Conservation (phyloP, 2,888 invertebrate genomes). For the Gortyna flavago region DNA sequence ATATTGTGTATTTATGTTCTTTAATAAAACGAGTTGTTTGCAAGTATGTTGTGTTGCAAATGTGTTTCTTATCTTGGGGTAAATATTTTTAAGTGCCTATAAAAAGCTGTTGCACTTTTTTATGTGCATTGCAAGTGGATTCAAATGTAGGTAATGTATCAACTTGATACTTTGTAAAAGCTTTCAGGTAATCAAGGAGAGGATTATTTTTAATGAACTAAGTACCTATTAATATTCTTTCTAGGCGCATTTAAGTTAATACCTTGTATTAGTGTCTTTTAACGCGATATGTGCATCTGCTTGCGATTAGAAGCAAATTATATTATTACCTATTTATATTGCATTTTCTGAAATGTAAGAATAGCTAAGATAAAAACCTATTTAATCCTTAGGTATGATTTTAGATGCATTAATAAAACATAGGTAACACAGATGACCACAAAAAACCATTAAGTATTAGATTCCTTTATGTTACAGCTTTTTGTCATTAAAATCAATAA, state of each 20-base stretch:
- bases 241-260: background rate
- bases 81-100: slow-evolving; percentile 59
- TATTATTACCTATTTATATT: background rate
- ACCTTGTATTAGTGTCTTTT: background rate
- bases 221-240: slow-evolving; percentile 11
- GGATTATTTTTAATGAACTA: slow-evolving; percentile 20
- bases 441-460: background rate
- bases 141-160: slow-evolving; percentile 26
- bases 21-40: slow-evolving; percentile 61
- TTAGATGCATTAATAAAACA: background rate
- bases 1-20: slow-evolving; percentile 61
- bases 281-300: background rate
- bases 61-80: slow-evolving; percentile 60
- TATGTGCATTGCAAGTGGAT: slow-evolving; percentile 42
- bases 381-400: background rate
- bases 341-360: background rate
- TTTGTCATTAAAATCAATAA: slow-evolving; percentile 17
- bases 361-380: background rate
- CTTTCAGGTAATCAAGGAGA: slow-evolving; percentile 6
- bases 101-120: slow-evolving; percentile 54
- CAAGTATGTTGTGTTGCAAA: slow-evolving; percentile 52
- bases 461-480: background rate
- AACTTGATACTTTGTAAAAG: slow-evolving; percentile 45
- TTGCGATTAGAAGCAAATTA: background rate
- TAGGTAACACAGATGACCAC: background rate